Evolutionary conservation across 2,113 vertebrate genomes (phyloP).

Genomic region (Hemichromis elongatus): DNA sequence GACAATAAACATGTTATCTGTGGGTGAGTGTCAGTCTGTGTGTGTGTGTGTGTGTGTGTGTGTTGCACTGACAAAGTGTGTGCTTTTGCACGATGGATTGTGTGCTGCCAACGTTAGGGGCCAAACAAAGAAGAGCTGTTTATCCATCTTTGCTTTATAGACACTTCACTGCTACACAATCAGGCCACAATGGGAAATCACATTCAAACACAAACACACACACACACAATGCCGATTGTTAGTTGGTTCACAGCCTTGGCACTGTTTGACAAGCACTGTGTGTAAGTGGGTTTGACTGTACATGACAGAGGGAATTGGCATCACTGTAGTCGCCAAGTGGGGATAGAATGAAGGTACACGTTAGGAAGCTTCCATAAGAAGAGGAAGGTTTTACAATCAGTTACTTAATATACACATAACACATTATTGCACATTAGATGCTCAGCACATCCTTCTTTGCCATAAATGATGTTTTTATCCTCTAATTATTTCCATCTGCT

Average conservation of each 20-base stretch:
- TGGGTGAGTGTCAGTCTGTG: not conserved
- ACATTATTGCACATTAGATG: not conserved
- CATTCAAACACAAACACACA: not conserved
- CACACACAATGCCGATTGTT: not conserved
- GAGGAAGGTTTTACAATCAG: conserved; percentile 1
- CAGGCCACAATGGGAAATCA: conserved; percentile 3
- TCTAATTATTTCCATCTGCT: not conserved
- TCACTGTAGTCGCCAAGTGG: not conserved
- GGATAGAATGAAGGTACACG: not conserved
- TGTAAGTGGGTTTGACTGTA: conserved; percentile 21
- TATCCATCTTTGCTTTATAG: conserved; percentile 45
- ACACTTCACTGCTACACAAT: conserved; percentile 25
- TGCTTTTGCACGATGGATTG: conserved; percentile 20
- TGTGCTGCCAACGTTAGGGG: conserved; percentile 13
- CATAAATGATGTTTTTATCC: not conserved
- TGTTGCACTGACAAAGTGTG: conserved; percentile 3
- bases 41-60: not conserved
- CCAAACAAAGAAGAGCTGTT: conserved; percentile 49
- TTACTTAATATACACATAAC: not conserved
- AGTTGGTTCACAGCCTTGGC: conserved; percentile 3
- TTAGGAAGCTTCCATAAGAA: not conserved
- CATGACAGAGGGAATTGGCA: conserved; percentile 2
- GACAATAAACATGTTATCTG: not conserved
- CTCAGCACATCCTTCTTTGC: not conserved
- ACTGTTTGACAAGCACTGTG: conserved; percentile 14